These are phyloP conservation scores for Myotis findleyi DNA, from an alignment of 2,797 vertebrate species.

Conservation along the genomic window DNA sequence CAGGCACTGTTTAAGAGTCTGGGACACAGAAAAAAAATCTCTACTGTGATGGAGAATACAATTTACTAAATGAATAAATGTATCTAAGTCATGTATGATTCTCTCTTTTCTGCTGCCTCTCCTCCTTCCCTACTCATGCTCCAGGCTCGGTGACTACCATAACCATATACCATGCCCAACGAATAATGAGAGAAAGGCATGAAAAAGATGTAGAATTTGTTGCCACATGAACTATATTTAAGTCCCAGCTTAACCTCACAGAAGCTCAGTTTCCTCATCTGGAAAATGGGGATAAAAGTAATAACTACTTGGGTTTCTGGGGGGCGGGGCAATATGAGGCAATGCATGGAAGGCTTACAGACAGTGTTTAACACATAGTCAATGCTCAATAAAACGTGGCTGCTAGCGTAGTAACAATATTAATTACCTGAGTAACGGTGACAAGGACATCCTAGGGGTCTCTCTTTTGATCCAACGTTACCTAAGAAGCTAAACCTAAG, in stretches of 20 bases:
- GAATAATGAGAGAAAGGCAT: neutral
- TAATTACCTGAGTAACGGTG: neutral
- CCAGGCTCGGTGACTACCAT: neutral
- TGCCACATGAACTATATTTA: neutral
- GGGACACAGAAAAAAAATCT: neutral
- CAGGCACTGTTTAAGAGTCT: neutral
- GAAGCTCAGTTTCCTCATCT: neutral
- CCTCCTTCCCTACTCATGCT: neutral
- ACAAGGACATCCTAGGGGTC: neutral
- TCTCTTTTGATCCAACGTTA: neutral
- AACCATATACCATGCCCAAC: neutral
- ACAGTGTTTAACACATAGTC: neutral
- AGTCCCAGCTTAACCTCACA: neutral
- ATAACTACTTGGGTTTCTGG: neutral
- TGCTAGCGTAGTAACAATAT: neutral
- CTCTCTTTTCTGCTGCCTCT: neutral
- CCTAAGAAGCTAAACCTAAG: neutral
- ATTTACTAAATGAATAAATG: neutral
- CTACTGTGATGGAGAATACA: neutral
- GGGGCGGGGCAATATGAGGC: neutral
- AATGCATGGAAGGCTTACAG: neutral
- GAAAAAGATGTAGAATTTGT: neutral
- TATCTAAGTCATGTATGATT: neutral
- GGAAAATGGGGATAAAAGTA: neutral
- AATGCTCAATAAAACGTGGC: neutral